Percentiles rank a stretch among this genome's conserved stretches.
Evolutionary conservation across 2,888 invertebrate species (phyloP).

Genomic region (Cecidostiba fungosa): DNA sequence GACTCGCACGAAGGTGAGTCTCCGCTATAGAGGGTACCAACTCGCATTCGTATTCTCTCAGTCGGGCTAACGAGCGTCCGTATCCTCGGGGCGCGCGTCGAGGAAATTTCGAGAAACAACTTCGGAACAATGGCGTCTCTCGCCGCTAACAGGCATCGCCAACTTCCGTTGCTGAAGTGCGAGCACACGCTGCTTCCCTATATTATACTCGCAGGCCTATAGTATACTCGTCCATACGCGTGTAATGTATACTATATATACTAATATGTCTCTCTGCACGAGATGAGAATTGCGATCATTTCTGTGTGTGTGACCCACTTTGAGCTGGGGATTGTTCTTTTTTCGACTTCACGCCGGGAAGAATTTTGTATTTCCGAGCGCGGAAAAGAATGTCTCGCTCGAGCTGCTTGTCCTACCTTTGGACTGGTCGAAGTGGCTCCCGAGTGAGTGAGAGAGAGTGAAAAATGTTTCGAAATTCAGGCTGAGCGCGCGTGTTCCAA

Average conservation of each 20-base stretch:
- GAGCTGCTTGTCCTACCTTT: not conserved
- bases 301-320: not conserved
- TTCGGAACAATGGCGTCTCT: constrained; percentile 72
- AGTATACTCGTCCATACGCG: constrained; percentile 9
- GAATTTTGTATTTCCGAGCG: not conserved
- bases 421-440: not conserved
- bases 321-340: not conserved
- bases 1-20: not conserved
- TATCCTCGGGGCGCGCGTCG: constrained; percentile 62
- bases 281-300: too few species aligned
- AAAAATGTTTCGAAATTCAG: not conserved
- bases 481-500: not conserved
- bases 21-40: too few species aligned
- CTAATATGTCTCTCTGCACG: too few species aligned
- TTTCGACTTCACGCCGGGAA: not conserved
- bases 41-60: constrained; percentile 62
- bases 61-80: constrained; percentile 68
- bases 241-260: too few species aligned
- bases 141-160: constrained; percentile 65
- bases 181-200: not conserved
- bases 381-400: not conserved
- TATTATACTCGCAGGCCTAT: not conserved
- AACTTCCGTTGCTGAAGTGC: constrained; percentile 57
- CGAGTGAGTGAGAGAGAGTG: not conserved
- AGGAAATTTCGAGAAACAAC: constrained; percentile 73